Base-by-base conservation (phyloP, 2,888 invertebrate genomes). In the Rotaria sp. region DNA sequence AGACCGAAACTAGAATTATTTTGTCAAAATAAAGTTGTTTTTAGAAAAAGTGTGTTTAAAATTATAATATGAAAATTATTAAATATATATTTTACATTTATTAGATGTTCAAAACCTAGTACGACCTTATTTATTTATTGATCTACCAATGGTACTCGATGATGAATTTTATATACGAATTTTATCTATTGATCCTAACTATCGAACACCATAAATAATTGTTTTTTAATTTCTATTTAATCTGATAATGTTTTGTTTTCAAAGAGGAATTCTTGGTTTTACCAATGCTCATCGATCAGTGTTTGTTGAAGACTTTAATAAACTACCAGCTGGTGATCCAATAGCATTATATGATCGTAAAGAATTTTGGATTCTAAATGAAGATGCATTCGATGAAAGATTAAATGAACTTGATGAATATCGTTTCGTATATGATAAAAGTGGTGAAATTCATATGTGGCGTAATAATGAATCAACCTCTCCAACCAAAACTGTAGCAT, bases 291-390 rank as follows among this genome's bases (percentile, higher is more conserved):
- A 80, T 26, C 80, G n/a, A 45, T 26, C 45, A 13, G 21, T 35
- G 1, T 45, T 80, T 80, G 5, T 1, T 4, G 5, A 26, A n/a
- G 2, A 45, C n/a, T n/a, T 80, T 26, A 45, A 80, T 4, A 45
- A 2, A 8, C 45, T 80, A n/a, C 80, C 80, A 26, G 13, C 80
- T 13, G 80, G 10, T 80, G 67, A 67, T 67, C 80, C 80, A n/a
- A 80, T 11, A 3, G 41, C 45, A 11, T n/a, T 80, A n/a, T 80
- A n/a, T n/a, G 80, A 80, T 80, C 80, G 80, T 80, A 13, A 5
- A 45, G 80, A 80, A 80, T 80, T 45, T 80, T 80, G 80, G 80
- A 26, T 80, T n/a, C 1, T 80, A n/a, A 11, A 38, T 35, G 80
- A 80, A 45, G 45, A 80, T 45, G 80, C 15, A 80, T 80, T 80